Evolutionary conservation across 1,140 invertebrate species (phyloP), one percentile per base, ranked within the genome.

Genomic region (Heterodera carotae): DNA sequence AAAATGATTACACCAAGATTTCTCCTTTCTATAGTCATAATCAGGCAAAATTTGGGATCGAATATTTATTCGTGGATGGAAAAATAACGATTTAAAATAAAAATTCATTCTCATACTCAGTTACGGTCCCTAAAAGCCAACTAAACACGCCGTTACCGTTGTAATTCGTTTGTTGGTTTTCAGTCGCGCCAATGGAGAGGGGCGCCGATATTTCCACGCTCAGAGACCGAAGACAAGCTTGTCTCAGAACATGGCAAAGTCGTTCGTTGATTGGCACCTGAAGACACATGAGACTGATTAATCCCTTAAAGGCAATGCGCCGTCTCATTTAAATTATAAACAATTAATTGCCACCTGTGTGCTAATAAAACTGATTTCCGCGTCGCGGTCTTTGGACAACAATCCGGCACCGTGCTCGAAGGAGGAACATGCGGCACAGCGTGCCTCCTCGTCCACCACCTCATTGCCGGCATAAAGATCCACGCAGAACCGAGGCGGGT

Each of bases 401-500:
- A 81, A 69, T 1, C 80, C 80, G 0, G 77, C 34, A 29, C 80
- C 80, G n/a, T 53, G 31, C n/a, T 62, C 74, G 36, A 81, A 81
- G n/a, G 80, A 81, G 10, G 81, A 83, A 62, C 80, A 81, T 29
- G 80, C 80, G 39, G 80, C 81, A 75, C 80, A 81, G 29, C 80
- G 60, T 53, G 56, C 18, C n/a, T 81, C 80, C 2, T 83, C 81
- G 62, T 81, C 80, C 53, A 82, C 53, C 22, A 81, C 66, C 60
- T 81, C 80, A n/a, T 60, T 67, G 15, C 48, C 34, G 27, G 33
- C 25, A 34, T 77, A 73, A 33, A 34, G 10, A 36, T 80, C 78
- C 27, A 22, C 56, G 59, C 25, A 80, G 60, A 78, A 39, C 27
- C 36, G 33, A 15, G 76, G 76, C 0, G 43, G 18, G 18, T 68